Evolutionary conservation across 2,888 invertebrate species (phyloP).

Genomic region (Gari tellinella): DNA sequence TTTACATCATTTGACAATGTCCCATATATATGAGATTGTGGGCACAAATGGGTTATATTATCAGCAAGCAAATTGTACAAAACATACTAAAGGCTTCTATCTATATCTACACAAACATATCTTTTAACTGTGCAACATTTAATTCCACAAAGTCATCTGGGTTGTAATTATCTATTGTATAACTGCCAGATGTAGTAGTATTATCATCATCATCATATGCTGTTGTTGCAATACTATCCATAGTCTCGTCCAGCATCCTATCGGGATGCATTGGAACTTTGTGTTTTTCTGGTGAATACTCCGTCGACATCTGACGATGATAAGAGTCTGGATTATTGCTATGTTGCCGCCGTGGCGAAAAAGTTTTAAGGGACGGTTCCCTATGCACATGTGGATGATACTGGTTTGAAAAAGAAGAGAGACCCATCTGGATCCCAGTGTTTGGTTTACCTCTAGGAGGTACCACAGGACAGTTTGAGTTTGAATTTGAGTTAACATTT

Average conservation of each 20-base stretch:
- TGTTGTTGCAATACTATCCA: slow-evolving; percentile 72
- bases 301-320: slow-evolving; percentile 2
- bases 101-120: slow-evolving; percentile 67
- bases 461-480: not conserved
- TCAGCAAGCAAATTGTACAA: too few relatives aligned
- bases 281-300: slow-evolving; percentile 31
- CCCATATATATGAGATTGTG: too few relatives aligned
- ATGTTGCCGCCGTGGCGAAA: slow-evolving; percentile 30
- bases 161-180: slow-evolving; percentile 73
- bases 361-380: slow-evolving; percentile 15
- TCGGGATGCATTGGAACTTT: slow-evolving; percentile 25
- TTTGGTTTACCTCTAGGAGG: slow-evolving; percentile 40
- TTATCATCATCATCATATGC: slow-evolving; percentile 76
- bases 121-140: slow-evolving; percentile 65
- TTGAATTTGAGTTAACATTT: slow-evolving; percentile 18
- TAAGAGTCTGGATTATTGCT: slow-evolving; percentile 38
- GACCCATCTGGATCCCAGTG: slow-evolving; percentile 60
- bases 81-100: not conserved
- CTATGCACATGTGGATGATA: slow-evolving; percentile 28
- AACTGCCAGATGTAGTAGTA: slow-evolving; percentile 79
- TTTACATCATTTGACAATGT: too few relatives aligned
- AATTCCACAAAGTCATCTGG: slow-evolving; percentile 64
- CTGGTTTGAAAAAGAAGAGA: slow-evolving; percentile 53
- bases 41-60: too few relatives aligned
- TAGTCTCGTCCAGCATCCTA: slow-evolving; percentile 59